Base-by-base conservation (phyloP, 2,113 vertebrate species). In the Scophthalmus maximus region DNA sequence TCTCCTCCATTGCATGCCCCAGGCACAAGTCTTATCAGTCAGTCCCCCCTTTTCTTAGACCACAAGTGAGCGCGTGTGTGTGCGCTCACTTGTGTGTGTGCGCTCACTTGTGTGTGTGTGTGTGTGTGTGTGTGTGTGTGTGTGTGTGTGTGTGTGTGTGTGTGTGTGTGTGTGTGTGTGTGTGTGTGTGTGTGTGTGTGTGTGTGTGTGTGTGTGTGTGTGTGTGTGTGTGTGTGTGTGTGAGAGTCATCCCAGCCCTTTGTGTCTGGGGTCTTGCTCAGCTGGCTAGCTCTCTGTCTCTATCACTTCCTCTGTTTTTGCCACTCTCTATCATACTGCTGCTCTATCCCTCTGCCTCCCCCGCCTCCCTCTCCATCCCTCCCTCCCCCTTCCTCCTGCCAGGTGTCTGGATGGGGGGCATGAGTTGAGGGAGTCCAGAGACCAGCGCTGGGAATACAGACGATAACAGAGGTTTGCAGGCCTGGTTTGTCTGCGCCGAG, bases 261-360 rank as follows among this genome's bases (percentile, higher is more conserved):
- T 90, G 82, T 92, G 90, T 93, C 88, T 91, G 81, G 80, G 78
- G 50, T 80, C 79, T 81, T 64, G 79, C 68, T 84, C 80, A 79
- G 79, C 78, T 91, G 83, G 79, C 89, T 88, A 81, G 80, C 59
- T 85, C 83, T 78, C 87, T 90, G 92, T 93, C 93, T 93, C 85
- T 88, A 92, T 90, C 86, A 85, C 89, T 93, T 93, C 92, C 93
- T 92, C 81, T 91, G 87, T 90, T 92, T 89, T 90, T 90, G 81
- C 88, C 89, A 79, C 79, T 86, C 85, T 87, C 73, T 76, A 65
- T 89, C 88, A 70, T 75, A 81, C 79, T 74, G 67, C 83, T 60
- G 40, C 73, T 83, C 55, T 68, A 67, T 82, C 77, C 56, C 42
- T 89, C 90, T 90, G 83, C 81, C 87, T 85, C 73, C 85, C 79